phyloP scores from a whole-genome alignment of 2,888 invertebrate species.

The Sarcophaga carnaria region DNA sequence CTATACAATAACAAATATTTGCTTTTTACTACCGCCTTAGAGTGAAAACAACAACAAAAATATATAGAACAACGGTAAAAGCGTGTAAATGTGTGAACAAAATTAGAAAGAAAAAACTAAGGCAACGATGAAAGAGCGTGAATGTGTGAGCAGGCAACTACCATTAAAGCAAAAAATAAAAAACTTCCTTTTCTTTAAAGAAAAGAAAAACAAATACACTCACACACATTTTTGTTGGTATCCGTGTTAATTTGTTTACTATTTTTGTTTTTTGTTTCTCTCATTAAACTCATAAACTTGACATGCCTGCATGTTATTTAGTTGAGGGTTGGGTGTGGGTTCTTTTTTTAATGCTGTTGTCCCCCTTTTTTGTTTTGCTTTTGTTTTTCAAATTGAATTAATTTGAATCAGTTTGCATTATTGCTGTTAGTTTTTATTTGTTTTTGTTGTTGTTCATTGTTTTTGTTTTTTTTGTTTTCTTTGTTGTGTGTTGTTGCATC shows the following conservation, averaged over 20 bases:
- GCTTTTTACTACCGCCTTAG: too few relatives aligned
- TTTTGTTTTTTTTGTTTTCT: conserved; percentile 6
- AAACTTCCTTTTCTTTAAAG: too few relatives aligned
- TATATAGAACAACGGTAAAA: too few relatives aligned
- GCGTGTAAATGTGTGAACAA: too few relatives aligned
- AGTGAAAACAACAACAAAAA: too few relatives aligned
- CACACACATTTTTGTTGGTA: not conserved
- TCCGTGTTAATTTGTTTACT: not conserved
- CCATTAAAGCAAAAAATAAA: too few relatives aligned
- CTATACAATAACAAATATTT: too few relatives aligned
- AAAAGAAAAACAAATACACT: not conserved
- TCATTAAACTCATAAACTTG: not conserved
- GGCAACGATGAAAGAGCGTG: too few relatives aligned
- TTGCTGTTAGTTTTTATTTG: conserved; percentile 34
- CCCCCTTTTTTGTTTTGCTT: conserved; percentile 24
- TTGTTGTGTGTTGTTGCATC: not conserved
- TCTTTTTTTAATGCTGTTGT: conserved; percentile 1
- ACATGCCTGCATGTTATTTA: not conserved
- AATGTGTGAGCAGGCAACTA: too few relatives aligned
- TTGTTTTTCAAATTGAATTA: conserved; percentile 76
- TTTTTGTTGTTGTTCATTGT: conserved; percentile 7
- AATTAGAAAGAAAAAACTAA: too few relatives aligned
- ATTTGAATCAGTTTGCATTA: conserved; percentile 79
- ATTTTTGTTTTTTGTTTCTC: not conserved
- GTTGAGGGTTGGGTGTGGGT: not conserved